Conservation (phyloP, 2,113 vertebrate genomes). For the Catagonus wagneri region DNA sequence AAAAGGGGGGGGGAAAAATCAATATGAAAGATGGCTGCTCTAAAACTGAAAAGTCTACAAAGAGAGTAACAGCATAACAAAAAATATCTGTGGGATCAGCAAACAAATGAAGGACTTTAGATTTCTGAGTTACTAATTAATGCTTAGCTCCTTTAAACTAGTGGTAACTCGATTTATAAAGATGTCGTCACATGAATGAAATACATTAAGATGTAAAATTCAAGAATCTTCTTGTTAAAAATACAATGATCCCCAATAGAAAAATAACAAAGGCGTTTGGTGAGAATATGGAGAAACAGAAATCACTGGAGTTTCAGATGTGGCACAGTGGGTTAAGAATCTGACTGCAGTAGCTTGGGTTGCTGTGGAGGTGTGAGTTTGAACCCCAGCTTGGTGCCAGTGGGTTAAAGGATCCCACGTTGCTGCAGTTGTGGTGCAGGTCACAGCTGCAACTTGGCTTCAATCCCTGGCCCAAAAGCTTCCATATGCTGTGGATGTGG, state of each 20-base stretch:
- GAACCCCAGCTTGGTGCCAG: too few species aligned
- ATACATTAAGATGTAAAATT: neutral
- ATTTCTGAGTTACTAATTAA: neutral
- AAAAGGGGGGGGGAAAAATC: neutral
- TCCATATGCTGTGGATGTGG: too few species aligned
- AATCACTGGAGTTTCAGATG: too few species aligned
- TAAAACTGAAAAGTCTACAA: neutral
- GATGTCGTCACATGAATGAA: neutral
- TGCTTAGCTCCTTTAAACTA: slow-evolving; percentile 1
- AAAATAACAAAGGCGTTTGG: neutral
- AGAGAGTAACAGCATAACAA: neutral
- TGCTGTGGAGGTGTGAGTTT: too few species aligned
- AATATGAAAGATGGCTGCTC: neutral
- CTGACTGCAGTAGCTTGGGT: too few species aligned
- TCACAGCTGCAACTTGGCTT: too few species aligned
- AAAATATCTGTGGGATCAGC: neutral
- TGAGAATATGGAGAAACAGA: neutral
- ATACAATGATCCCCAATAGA: neutral
- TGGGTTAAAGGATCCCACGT: too few species aligned
- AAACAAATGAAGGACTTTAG: neutral
- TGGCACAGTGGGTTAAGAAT: too few species aligned
- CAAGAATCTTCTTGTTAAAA: neutral
- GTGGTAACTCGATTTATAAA: neutral
- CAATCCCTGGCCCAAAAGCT: too few species aligned
- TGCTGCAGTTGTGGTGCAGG: too few species aligned